Evolutionary conservation across 2,888 invertebrate genomes (phyloP).

Genomic region (Lathronympha strigana): DNA sequence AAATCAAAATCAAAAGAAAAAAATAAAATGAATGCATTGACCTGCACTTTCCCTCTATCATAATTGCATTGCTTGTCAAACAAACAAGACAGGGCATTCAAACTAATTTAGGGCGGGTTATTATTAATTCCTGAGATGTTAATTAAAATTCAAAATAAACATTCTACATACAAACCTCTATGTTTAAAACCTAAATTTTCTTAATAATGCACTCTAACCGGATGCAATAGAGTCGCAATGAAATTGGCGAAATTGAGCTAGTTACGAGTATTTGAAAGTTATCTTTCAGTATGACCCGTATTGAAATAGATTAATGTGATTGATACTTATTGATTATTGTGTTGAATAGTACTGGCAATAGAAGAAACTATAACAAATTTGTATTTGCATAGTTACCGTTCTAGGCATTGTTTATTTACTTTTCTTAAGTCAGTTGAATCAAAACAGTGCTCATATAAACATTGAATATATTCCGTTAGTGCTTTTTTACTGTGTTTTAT

Average conservation of each 20-base stretch:
- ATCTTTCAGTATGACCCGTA: neutral
- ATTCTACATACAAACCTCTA: neutral
- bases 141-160: neutral
- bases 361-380: no score
- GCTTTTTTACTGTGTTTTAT: no score
- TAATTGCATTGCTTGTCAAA: neutral
- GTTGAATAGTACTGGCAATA: no score
- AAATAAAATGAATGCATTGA: neutral
- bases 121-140: conserved; percentile 16
- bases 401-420: no score
- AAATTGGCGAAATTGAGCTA: neutral
- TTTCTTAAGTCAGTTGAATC: no score
- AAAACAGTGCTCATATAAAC: no score
- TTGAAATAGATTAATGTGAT: no score
- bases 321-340: no score
- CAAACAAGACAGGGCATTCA: neutral
- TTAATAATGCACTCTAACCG: neutral
- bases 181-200: neutral
- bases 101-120: conserved; percentile 5
- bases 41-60: neutral
- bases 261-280: conserved; percentile 1
- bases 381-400: no score
- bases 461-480: no score
- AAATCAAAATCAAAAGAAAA: neutral
- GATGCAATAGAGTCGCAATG: neutral